Evolutionary conservation across 2,113 vertebrate genomes (phyloP).

Genomic region (Sturnira hondurensis): DNA sequence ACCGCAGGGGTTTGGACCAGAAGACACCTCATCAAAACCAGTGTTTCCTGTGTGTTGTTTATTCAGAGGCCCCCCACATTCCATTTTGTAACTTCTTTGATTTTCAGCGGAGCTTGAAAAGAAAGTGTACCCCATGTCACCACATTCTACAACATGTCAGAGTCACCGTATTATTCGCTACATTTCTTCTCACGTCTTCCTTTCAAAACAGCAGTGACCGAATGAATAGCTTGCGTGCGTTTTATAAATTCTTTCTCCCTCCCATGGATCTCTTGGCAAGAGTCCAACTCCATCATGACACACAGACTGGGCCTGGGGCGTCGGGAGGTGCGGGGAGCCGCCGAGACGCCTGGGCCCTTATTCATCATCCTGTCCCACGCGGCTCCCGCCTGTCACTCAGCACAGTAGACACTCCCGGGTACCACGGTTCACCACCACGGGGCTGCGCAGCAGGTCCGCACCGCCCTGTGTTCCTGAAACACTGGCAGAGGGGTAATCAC

Average conservation of each 20-base stretch:
- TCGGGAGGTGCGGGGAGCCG: rapidly evolving
- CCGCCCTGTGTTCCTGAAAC: background rate
- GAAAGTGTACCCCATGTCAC: background rate
- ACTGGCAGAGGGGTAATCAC: rapidly evolving
- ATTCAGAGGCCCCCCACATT: rapidly evolving
- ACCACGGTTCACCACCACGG: rapidly evolving
- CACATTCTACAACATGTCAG: rapidly evolving
- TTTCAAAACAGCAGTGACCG: background rate
- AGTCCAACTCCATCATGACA: background rate
- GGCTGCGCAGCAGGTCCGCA: background rate
- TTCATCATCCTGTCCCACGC: rapidly evolving
- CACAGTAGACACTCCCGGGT: rapidly evolving
- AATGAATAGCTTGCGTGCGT: rapidly evolving
- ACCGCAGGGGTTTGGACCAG: rapidly evolving
- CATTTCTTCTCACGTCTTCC: background rate
- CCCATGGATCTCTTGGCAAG: background rate
- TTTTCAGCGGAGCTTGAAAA: background rate
- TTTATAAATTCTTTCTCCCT: background rate
- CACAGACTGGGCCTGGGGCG: rapidly evolving
- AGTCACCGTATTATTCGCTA: rapidly evolving
- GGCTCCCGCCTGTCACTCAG: background rate
- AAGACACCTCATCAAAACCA: background rate
- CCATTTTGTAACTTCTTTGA: background rate
- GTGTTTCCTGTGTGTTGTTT: background rate
- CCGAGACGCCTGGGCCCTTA: rapidly evolving